Evolutionary conservation across 1,140 invertebrate species (phyloP), one percentile per base, ranked within the genome.

Genomic region (Cylas formicarius): DNA sequence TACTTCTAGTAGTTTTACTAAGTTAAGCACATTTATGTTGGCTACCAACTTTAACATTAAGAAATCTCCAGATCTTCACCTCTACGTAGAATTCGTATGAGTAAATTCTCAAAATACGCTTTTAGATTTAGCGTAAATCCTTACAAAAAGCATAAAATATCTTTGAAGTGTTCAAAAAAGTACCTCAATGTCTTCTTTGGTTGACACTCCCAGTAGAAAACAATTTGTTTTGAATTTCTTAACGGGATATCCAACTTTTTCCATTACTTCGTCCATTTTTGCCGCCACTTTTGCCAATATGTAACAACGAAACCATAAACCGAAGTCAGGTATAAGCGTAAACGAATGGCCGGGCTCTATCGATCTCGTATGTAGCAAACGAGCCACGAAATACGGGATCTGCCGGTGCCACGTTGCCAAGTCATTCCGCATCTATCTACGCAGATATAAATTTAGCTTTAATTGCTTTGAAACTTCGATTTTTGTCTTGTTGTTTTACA

Each of bases 111-210:
- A 11, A n/a, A 13, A n/a, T 5, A 6, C 11, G 5, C 5, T 6
- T 5, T 11, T 31, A 13, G 4, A 5, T 7, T 4, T 6, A 11
- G 5, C 5, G 5, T 11, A 31, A 11, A 13, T 7, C 4, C 17
- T 5, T 31, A 6, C 4, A n/a, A 4, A 4, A n/a, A 31, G 5
- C 11, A 5, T 5, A 4, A 4, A 16, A 4, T 11, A 31, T 11
- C 5, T 31, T 31, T 6, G 4, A 6, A 5, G 11, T 6, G 8
- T 35, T 35, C 4, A 14, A 18, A 8, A 16, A 9, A 35, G 16
- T 44, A 44, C 41, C 31, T 44, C 41, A 7, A 35, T 44, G 18
- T 44, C 20, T 13, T 44, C 41, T 34, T 44, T 44, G 18, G 10
- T 34, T 18, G 24, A 27, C 17, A 44, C n/a, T 8, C 11, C 41